These are phyloP conservation scores for Todiramphus chloris DNA, from an alignment of 2,113 vertebrate species.

Conservation along the genomic window DNA sequence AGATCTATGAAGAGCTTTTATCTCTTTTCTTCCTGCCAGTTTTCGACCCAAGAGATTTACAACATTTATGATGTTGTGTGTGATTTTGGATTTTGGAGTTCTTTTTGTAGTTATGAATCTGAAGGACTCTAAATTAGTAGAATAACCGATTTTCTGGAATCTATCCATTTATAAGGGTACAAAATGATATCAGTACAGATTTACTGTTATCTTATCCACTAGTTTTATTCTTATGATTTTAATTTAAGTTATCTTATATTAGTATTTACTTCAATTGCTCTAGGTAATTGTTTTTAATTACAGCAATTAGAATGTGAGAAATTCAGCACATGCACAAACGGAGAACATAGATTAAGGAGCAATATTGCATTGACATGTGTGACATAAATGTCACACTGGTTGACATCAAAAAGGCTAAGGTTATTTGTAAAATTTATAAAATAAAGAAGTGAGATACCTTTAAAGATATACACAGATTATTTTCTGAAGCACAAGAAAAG, in stretches of 20 bases:
- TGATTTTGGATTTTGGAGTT: background rate
- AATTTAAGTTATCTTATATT: background rate
- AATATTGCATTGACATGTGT: background rate
- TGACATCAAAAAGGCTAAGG: background rate
- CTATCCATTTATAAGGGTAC: background rate
- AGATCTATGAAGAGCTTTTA: background rate
- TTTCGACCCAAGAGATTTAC: background rate
- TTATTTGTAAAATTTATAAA: background rate
- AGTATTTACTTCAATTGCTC: background rate
- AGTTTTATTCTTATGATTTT: background rate
- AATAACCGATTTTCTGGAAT: background rate
- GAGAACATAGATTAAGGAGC: background rate
- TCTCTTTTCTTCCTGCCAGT: background rate
- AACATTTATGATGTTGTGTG: background rate
- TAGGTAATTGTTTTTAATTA: background rate
- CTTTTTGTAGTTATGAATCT: background rate
- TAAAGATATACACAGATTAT: background rate
- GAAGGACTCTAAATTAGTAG: background rate
- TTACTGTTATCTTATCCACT: background rate
- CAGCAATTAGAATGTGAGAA: background rate
- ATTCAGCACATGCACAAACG: background rate
- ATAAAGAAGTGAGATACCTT: background rate
- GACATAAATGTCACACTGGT: background rate
- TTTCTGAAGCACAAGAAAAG: background rate
- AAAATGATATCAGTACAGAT: background rate